Percentiles rank a stretch among this genome's conserved stretches.
Evolutionary conservation across 2,113 vertebrate species (phyloP).

Genomic region (Thamnophis sirtalis): DNA sequence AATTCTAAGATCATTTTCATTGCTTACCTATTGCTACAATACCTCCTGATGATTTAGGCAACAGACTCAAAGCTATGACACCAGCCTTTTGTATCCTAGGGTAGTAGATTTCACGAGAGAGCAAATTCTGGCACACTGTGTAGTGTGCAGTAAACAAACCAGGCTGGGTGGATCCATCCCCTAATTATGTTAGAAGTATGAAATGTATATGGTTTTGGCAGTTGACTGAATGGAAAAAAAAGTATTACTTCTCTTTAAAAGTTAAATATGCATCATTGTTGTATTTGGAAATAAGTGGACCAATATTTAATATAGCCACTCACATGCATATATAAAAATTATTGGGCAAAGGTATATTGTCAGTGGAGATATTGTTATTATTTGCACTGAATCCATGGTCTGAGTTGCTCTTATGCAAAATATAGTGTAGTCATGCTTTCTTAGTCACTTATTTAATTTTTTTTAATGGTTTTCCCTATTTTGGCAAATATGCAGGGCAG

Average conservation of each 20-base stretch:
- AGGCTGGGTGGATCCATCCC: not conserved
- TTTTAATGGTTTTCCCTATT: not conserved
- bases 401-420: not conserved
- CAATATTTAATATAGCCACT: not conserved
- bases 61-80: not conserved
- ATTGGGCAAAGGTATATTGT: not conserved
- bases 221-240: not conserved
- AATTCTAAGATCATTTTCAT: not conserved
- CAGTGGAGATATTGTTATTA: not conserved
- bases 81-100: not conserved
- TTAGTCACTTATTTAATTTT: not conserved
- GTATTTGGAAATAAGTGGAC: not conserved
- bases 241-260: not conserved
- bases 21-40: not conserved
- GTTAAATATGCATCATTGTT: not conserved
- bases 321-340: not conserved
- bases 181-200: not conserved
- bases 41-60: not conserved
- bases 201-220: not conserved
- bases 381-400: not conserved
- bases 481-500: not conserved
- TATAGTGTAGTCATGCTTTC: not conserved
- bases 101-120: not conserved
- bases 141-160: not conserved
- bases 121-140: not conserved